These are phyloP conservation scores for Polypedilum pembai DNA, from an alignment of 1,140 invertebrate species.

Conservation along the genomic window DNA sequence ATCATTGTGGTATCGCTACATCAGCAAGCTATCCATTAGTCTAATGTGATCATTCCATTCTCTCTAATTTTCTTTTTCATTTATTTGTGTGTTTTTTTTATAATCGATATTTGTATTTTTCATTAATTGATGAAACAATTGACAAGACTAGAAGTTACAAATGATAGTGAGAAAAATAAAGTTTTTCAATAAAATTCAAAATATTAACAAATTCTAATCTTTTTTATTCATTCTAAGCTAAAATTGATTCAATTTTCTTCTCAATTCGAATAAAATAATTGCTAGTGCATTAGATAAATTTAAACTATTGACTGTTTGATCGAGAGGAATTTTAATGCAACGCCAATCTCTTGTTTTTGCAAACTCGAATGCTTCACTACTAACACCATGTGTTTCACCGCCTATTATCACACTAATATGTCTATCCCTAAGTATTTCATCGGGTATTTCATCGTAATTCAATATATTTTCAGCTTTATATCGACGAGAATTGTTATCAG, in stretches of 20 bases:
- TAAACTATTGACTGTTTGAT: slow-evolving; percentile 71
- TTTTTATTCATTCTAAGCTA: background rate
- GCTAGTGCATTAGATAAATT: slow-evolving; percentile 74
- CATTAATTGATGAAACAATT: no score
- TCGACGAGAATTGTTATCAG: slow-evolving; percentile 54
- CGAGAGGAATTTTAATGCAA: slow-evolving; percentile 69
- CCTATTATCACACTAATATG: slow-evolving; percentile 54
- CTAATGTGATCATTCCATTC: slow-evolving; percentile 43
- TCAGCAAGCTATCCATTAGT: slow-evolving; percentile 75
- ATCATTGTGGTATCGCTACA: slow-evolving; percentile 84
- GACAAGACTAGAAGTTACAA: no score
- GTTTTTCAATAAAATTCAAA: background rate
- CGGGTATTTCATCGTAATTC: slow-evolving; percentile 33
- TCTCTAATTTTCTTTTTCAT: background rate
- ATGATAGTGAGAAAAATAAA: no score
- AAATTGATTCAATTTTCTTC: slow-evolving; percentile 52
- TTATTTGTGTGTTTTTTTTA: background rate
- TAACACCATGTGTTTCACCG: slow-evolving; percentile 82
- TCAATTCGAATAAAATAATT: slow-evolving; percentile 78
- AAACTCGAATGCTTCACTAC: slow-evolving; percentile 54
- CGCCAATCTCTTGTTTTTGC: slow-evolving; percentile 49
- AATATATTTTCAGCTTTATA: background rate
- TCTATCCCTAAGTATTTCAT: slow-evolving; percentile 34
- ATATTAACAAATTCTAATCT: background rate
- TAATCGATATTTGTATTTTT: background rate